Conservation (phyloP, 1,140 invertebrate species). For the Neuroterus valhalla region DNA sequence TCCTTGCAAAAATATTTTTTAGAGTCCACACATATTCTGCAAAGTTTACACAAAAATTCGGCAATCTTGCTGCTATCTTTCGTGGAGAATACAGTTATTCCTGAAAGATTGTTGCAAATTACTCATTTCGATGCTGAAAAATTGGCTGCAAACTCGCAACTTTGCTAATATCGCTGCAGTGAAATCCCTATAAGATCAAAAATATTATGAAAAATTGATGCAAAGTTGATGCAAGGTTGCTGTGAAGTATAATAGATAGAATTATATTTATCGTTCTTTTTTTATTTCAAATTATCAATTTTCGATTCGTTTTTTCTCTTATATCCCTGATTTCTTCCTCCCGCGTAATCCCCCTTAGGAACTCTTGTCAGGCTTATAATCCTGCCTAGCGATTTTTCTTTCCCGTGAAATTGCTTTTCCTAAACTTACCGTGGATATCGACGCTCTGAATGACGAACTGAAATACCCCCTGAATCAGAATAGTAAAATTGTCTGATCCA, state of each 20-base stretch:
- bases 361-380: slow-evolving; percentile 19
- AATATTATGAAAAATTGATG: no score
- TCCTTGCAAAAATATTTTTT: no score
- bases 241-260: background rate
- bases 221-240: no score
- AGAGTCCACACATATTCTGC: no score
- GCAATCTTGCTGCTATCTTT: no score
- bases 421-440: slow-evolving; percentile 6
- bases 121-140: no score
- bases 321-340: background rate
- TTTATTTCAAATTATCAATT: background rate
- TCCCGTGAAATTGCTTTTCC: slow-evolving; percentile 17
- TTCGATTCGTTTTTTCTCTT: background rate
- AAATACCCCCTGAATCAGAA: background rate
- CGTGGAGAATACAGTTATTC: no score
- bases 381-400: slow-evolving; percentile 9
- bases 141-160: no score
- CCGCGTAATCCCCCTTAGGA: slow-evolving; percentile 5
- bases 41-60: no score
- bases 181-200: no score
- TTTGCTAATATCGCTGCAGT: no score
- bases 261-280: background rate
- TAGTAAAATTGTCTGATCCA: background rate
- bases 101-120: no score
- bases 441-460: slow-evolving; percentile 3